Evolutionary conservation across 37 sponge, comb jelly and placozoan genomes (phyloP), one percentile per base, ranked within the genome.

Genomic region (Petrosia ficiformis): DNA sequence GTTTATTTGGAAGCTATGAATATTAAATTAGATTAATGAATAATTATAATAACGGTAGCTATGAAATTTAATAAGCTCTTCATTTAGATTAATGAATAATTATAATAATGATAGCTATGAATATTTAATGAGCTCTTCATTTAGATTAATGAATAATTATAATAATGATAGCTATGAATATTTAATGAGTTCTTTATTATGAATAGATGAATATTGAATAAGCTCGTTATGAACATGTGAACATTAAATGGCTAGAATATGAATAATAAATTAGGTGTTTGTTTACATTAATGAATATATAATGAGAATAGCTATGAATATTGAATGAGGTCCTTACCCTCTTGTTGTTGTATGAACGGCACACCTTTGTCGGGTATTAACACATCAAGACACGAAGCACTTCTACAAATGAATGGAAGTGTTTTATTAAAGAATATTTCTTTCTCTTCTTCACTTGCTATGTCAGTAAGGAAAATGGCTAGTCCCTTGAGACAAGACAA

Each of bases 331-430:
- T n/a, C n/a, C 68, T 70, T 57, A 91, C 92, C 71, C 76, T 86
- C 84, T 57, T 91, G 87, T 31, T 68, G 44, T 6, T 34, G 38
- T 0, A 86, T 26, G 48, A 82, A 83, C 0, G 92, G 92, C 2
- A 91, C 78, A 4, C 92, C 92, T 57, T 33, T 44, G 2, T 44
- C 44, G 11, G 92, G 92, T 2, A 75, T 72, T 1, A 83, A 63
- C 32, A 82, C 73, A 29, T 81, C 80, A 35, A 91, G 72, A 8
- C 39, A 59, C 30, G 83, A 67, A 4, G 94, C 94, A 48, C 77
- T n/a, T 3, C 71, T 41, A 31, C 77, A 69, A 24, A 93, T 93
- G 39, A 41, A 74, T 0, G 87, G 87, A 6, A 93, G 68, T 10
- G 80, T 85, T 25, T 14, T 40, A 3, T 21, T 69, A 37, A 89